A percentile compares a stretch with the other conserved stretches of the same genome.
These are phyloP conservation scores for Hirundo rustica DNA, from an alignment of 2,797 vertebrate species.

Conservation along the genomic window DNA sequence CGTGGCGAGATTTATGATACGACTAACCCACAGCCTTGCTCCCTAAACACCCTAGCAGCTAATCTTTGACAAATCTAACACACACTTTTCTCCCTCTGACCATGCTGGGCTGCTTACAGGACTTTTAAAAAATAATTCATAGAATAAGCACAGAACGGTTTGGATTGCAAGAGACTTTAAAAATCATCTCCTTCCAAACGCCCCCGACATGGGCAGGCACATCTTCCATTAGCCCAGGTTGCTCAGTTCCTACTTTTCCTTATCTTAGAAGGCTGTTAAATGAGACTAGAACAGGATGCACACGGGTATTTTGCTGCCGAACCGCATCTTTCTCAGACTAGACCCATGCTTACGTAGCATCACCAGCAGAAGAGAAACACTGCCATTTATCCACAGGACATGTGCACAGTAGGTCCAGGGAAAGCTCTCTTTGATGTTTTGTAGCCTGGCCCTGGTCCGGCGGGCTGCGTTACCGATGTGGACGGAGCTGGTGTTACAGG, in stretches of 20 bases:
- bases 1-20: background rate
- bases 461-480: background rate
- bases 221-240: background rate
- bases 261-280: background rate
- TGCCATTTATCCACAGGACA: background rate
- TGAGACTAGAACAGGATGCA: background rate
- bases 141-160: background rate
- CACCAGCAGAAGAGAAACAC: background rate
- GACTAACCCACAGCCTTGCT: background rate
- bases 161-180: background rate
- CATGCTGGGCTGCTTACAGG: background rate
- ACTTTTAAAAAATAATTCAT: background rate
- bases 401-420: background rate
- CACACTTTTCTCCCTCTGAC: background rate
- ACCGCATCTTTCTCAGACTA: background rate
- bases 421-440: background rate
- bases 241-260: background rate
- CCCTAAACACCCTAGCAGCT: background rate
- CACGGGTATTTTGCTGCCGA: background rate
- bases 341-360: background rate
- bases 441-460: background rate
- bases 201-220: background rate
- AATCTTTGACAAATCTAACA: background rate
- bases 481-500: background rate
- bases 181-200: background rate